phyloP scores from a whole-genome alignment of 2,797 vertebrate species.

The Sebastes iracundus region DNA sequence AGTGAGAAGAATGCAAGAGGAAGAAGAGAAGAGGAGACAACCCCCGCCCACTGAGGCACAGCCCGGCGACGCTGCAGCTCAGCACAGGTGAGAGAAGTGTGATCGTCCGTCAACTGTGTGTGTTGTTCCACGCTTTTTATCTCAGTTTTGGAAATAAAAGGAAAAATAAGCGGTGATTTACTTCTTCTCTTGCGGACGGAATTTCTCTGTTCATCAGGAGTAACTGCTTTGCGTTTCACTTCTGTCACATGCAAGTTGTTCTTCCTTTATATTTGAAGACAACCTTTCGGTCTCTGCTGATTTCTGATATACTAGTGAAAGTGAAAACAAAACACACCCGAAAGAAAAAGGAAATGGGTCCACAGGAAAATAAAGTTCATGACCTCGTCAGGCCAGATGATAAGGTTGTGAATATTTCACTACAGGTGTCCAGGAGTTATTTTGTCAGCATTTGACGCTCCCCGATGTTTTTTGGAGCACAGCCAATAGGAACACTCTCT shows the following conservation, averaged over 20 bases:
- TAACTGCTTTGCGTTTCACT: not conserved
- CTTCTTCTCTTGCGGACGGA: not conserved
- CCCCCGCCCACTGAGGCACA: conserved; percentile 83
- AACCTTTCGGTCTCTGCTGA: not conserved
- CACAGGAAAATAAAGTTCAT: not conserved
- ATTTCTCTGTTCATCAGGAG: not conserved
- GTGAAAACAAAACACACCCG: not conserved
- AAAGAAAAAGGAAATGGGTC: not conserved
- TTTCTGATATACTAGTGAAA: not conserved
- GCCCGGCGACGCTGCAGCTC: conserved; percentile 83
- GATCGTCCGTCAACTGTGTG: not conserved
- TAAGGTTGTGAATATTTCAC: not conserved
- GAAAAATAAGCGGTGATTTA: not conserved
- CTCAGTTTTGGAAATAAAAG: not conserved
- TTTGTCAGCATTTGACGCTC: no score
- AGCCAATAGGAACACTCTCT: no score
- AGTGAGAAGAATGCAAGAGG: conserved; percentile 94
- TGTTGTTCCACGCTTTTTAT: not conserved
- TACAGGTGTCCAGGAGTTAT: not conserved
- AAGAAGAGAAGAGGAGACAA: conserved; percentile 90
- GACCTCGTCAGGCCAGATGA: not conserved
- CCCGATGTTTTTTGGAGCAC: no score
- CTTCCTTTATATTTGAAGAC: not conserved
- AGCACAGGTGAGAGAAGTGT: conserved; percentile 81
- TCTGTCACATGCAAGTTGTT: not conserved